Base-by-base conservation (phyloP, 2,888 invertebrate genomes). In the Eilema caniola region DNA sequence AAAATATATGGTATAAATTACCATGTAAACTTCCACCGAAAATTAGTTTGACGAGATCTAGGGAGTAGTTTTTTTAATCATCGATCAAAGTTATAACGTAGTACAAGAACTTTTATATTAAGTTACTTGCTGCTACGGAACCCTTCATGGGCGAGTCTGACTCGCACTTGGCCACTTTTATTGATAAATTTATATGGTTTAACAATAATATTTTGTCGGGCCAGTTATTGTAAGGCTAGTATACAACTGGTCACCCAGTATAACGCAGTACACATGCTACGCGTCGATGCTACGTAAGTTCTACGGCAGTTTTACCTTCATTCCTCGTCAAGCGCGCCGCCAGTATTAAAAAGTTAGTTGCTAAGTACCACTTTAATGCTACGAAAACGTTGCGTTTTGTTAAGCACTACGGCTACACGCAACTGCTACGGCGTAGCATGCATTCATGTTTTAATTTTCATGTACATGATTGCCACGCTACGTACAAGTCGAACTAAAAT, bases 311-410 rank as follows among this genome's bases (percentile, higher is more conserved):
- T 73, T 73, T 76, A 71, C 82, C 77, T 78, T 77, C 80, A 82
- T 82, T 82, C 80, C 82, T 80, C 72, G 47, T 68, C 72, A 80
- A 81, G 78, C 78, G 70, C 67, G 59, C n/a, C 65, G 72, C 68
- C 62, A 75, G 81, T 80, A 81, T 82, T 81, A 81, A 75, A 80
- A 81, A 81, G 81, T 82, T 82, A 80, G 69, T 80, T 73, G 47
- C 67, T 73, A 81, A 80, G 81, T 81, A 77, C 47, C 77, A 81
- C 82, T 81, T 82, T 74, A 63, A 70, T 70, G 75, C 77, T 70
- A 70, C 74, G 72, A 75, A 79, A 80, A 74, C 77, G 78, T 68
- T 76, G 65, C 74, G 74, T 70, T n/a, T n/a, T 73, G 82, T 80
- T 72, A 76, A 79, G 72, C 71, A 67, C 66, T 68, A 67, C 63